Conservation (phyloP, 2,797 vertebrate species). For the Myotis vivesi region DNA sequence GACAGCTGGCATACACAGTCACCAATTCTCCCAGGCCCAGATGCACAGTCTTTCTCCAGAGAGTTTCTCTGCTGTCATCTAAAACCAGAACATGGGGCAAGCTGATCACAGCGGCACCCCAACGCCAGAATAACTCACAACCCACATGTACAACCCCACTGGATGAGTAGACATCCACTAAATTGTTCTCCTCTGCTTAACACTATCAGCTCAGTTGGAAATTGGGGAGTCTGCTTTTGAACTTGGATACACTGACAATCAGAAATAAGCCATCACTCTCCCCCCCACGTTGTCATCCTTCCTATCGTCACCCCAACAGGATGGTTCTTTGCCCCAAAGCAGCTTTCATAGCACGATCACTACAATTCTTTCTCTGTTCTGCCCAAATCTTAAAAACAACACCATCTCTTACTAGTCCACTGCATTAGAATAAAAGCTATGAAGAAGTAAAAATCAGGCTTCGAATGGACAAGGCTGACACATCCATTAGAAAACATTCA, state of each 20-base stretch:
- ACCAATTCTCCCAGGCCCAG: background rate
- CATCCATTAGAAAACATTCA: background rate
- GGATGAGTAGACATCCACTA: background rate
- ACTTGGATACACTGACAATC: background rate
- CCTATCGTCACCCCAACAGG: background rate
- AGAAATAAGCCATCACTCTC: background rate
- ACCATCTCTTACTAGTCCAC: background rate
- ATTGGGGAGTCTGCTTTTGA: background rate
- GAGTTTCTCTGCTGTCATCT: background rate
- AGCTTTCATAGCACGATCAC: background rate
- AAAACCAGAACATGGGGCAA: background rate
- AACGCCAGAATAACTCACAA: fast-evolving
- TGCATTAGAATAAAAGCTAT: background rate
- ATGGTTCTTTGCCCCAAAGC: background rate
- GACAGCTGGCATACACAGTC: background rate
- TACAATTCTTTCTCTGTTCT: background rate
- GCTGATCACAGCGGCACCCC: no score
- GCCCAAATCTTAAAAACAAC: background rate
- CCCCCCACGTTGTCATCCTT: background rate
- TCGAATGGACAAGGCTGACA: background rate
- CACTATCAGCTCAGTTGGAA: background rate
- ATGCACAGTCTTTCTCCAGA: background rate
- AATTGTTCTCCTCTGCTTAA: background rate
- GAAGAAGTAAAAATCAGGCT: background rate
- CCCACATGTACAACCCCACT: background rate